Evolutionary conservation across 2,888 invertebrate species (phyloP).

Genomic region (Heliconius charithonia): DNA sequence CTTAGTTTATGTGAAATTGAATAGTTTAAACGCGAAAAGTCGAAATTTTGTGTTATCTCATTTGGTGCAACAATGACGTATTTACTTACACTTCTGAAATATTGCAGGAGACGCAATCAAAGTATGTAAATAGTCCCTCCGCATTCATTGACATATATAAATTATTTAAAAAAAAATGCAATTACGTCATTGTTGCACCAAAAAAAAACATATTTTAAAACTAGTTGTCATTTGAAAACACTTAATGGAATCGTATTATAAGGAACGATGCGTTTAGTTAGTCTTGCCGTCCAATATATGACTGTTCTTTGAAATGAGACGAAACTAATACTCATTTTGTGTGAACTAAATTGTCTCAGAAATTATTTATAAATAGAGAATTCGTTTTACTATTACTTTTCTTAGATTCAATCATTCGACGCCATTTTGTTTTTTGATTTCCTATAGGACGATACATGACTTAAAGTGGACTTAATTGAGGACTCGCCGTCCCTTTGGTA

Average conservation of each 20-base stretch:
- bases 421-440: background rate
- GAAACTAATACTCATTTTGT: slow-evolving; percentile 31
- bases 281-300: slow-evolving; percentile 42
- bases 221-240: background rate
- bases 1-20: background rate
- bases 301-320: slow-evolving; percentile 36
- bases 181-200: background rate
- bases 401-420: background rate
- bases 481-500: background rate
- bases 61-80: background rate
- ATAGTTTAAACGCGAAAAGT: background rate
- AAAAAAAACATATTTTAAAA: no score
- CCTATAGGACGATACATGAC: background rate
- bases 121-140: no score
- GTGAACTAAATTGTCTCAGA: slow-evolving; percentile 18
- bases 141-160: no score
- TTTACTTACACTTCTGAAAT: background rate
- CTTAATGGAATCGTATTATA: background rate
- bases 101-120: no score
- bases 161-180: background rate
- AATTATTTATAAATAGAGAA: slow-evolving; percentile 18
- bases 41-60: background rate
- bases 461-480: background rate
- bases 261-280: slow-evolving; percentile 30
- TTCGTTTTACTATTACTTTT: background rate